Base-by-base conservation (phyloP, 2,888 invertebrate genomes). In the Alloplasta piceator region DNA sequence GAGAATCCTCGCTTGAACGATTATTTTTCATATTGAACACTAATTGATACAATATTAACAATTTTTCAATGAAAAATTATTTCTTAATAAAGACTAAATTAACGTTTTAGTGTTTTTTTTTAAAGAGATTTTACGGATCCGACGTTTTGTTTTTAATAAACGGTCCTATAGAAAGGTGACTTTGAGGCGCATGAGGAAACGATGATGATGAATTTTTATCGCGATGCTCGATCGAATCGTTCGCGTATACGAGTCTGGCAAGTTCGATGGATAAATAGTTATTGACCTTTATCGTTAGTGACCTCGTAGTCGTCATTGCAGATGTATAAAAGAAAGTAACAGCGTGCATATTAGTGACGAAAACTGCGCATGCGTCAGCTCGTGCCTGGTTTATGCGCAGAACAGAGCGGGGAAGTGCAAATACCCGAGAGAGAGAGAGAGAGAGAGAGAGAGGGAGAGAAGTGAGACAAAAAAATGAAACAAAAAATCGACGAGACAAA, bases 241-340 rank as follows among this genome's bases (percentile, higher is more conserved):
- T 70, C 16, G 67, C 64, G 68, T 76, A 72, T 61, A 63, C 78
- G 73, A 50, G 50, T 39, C 56, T 36, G 16, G 50, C 66, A 43
- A 78, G 63, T 78, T 76, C 78, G 81, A 61, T 85, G 83, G 86
- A 83, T 82, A 86, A 87, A 87, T 86, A 87, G 86, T 87, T 86
- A 87, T 87, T 88, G 87, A 88, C 88, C 87, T 88, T 88, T 87
- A 87, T 88, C 85, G 80, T 82, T 67, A 83, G 70, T 84, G 82
- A 82, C 83, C 84, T 83, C 81, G 78, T 73, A 58, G 61, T 78
- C 72, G 82, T 74, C 72, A 56, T 46, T 63, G 63, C 63, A 61
- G 76, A 77, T 83, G 80, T 80, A 83, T 10, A 64, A 67, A 52
- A 78, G 67, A 78, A 75, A 78, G 26, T 26, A 26, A 26, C 3